Conservation (phyloP, 2,888 invertebrate genomes). For the Trachelus troglodyta region DNA sequence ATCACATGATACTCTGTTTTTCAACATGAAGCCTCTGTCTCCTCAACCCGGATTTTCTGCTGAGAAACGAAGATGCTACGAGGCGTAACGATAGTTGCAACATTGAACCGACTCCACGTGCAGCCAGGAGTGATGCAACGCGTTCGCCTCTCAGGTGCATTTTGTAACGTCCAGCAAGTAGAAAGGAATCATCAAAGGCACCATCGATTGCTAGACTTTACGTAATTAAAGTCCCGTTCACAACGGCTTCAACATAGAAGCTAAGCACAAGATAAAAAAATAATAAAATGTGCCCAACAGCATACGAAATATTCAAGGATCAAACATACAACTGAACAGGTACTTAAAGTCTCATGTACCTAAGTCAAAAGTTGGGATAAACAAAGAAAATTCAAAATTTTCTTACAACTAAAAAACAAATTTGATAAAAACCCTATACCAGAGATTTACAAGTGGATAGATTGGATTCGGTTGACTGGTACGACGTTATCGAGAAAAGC, state of each 20-base stretch:
- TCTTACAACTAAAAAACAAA: too few species aligned
- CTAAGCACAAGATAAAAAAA: too few species aligned
- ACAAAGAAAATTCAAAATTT: neutral
- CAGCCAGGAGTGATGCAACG: constrained; percentile 40
- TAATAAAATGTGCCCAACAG: too few species aligned
- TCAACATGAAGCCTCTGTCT: neutral
- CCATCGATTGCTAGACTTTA: neutral
- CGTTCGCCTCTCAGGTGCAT: constrained; percentile 10
- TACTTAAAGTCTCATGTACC: neutral
- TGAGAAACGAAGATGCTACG: constrained; percentile 17
- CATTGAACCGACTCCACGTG: constrained; percentile 41
- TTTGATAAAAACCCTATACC: too few species aligned
- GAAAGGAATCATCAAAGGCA: neutral
- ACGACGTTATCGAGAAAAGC: neutral
- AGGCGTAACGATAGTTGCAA: constrained; percentile 34
- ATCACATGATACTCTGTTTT: too few species aligned
- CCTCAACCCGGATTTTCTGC: neutral
- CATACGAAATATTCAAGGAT: neutral
- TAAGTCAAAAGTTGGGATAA: neutral
- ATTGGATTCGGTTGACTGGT: neutral
- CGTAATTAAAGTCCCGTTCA: neutral
- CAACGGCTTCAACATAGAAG: neutral
- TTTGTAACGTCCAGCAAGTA: constrained; percentile 10
- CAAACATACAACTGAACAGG: neutral
- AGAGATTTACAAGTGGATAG: too few species aligned